phyloP scores from a whole-genome alignment of 2,888 invertebrate species.

The Napeogenes inachia region DNA sequence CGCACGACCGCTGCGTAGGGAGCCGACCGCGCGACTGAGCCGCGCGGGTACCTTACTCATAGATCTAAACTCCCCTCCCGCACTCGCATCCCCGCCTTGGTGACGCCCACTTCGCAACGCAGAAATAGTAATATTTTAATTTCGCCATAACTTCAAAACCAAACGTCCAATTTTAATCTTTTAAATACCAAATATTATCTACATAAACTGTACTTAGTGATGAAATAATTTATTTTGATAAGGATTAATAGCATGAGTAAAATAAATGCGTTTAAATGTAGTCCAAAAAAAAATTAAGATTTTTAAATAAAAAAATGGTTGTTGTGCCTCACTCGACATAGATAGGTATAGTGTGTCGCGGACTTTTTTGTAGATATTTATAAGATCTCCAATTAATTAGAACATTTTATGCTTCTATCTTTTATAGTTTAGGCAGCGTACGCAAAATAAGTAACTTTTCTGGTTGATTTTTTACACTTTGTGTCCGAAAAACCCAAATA shows the following conservation, averaged over 20 bases:
- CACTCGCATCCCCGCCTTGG: too few species aligned
- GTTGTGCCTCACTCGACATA: slow-evolving; percentile 22
- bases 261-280: slow-evolving; percentile 13
- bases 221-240: slow-evolving; percentile 13
- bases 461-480: slow-evolving; percentile 24
- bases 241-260: background rate
- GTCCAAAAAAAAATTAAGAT: slow-evolving; percentile 12
- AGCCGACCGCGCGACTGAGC: slow-evolving; percentile 14
- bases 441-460: slow-evolving; percentile 25
- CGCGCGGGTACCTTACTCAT: slow-evolving; percentile 9
- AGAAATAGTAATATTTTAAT: too few species aligned
- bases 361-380: slow-evolving; percentile 22
- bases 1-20: slow-evolving; percentile 9
- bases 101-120: too few species aligned
- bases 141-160: slow-evolving; percentile 8
- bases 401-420: slow-evolving; percentile 17
- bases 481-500: slow-evolving; percentile 12
- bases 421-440: slow-evolving; percentile 18
- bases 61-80: background rate
- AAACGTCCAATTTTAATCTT: slow-evolving; percentile 13
- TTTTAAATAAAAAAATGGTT: slow-evolving; percentile 17
- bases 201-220: slow-evolving; percentile 19
- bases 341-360: slow-evolving; percentile 22
- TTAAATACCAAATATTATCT: slow-evolving; percentile 12
- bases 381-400: slow-evolving; percentile 20